phyloP scores from a whole-genome alignment of 2,888 invertebrate species.

The Drosophila gaucha region DNA sequence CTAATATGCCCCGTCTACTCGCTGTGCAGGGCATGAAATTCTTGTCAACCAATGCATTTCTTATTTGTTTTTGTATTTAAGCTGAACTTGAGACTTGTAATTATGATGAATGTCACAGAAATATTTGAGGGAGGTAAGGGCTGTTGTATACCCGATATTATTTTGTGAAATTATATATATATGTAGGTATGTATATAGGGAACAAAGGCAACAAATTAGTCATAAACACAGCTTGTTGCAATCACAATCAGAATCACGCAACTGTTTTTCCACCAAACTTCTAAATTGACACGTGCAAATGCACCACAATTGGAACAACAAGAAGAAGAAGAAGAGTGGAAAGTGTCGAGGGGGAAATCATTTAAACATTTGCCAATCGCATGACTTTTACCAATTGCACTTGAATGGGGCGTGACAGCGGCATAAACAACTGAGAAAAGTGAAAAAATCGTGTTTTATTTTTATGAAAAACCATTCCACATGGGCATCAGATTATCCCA shows the following conservation, averaged over 20 bases:
- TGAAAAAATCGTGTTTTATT: conserved; percentile 2
- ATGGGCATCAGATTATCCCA: conserved; percentile 11
- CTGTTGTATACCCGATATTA: conserved; percentile 24
- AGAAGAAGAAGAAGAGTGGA: not conserved
- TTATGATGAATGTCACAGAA: conserved; percentile 32
- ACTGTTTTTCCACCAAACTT: conserved; percentile 26
- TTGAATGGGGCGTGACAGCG: conserved; percentile 62
- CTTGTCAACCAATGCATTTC: conserved; percentile 12
- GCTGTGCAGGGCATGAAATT: conserved; percentile 2
- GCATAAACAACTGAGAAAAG: too few relatives aligned
- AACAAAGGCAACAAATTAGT: conserved; percentile 34
- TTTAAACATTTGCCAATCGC: conserved; percentile 34
- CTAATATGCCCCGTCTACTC: not conserved
- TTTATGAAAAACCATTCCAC: conserved; percentile 1
- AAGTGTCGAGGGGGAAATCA: not conserved
- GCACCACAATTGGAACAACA: conserved; percentile 5
- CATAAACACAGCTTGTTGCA: conserved; percentile 37
- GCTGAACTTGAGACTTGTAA: conserved; percentile 40
- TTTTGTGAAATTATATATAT: conserved; percentile 23
- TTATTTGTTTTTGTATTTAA: not conserved
- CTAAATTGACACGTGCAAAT: conserved; percentile 30
- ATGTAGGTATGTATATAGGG: not conserved
- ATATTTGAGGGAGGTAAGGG: not conserved
- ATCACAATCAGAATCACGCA: conserved; percentile 39
- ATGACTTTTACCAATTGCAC: conserved; percentile 51